Conservation (phyloP, 2,888 invertebrate species). For the Liopterus haemorrhoidalis region DNA sequence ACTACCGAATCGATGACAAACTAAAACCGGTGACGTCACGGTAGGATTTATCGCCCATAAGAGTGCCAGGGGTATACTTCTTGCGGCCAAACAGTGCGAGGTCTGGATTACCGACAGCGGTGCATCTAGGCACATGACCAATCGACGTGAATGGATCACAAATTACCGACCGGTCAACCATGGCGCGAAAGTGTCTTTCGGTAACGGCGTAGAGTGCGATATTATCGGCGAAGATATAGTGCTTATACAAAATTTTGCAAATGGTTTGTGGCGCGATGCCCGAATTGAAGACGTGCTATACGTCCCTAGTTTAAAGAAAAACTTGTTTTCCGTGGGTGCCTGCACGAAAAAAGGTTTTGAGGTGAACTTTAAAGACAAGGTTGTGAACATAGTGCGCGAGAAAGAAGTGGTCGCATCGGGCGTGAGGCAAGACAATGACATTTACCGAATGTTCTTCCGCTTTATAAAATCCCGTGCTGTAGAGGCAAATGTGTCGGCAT, state of each 20-base stretch:
- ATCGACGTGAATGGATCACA: no score
- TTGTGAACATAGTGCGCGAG: constrained; percentile 14
- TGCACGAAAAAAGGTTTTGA: constrained; percentile 26
- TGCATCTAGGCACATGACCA: constrained; percentile 27
- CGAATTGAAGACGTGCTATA: constrained; percentile 31
- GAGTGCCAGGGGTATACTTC: no score
- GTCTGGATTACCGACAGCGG: constrained; percentile 32
- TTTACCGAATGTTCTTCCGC: constrained; percentile 29
- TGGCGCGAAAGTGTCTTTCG: no score
- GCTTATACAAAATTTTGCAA: constrained; percentile 24
- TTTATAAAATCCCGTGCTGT: constrained; percentile 11
- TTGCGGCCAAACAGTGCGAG: constrained; percentile 19
- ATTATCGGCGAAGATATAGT: constrained; percentile 27
- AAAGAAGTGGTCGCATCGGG: constrained; percentile 24
- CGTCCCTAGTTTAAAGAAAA: constrained; percentile 30
- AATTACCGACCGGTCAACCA: no score
- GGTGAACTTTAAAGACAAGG: constrained; percentile 20
- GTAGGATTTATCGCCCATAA: no score
- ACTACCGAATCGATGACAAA: no score
- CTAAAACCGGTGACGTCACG: no score
- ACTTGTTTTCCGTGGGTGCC: constrained; percentile 34
- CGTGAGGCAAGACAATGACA: constrained; percentile 24
- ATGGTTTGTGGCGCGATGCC: constrained; percentile 24
- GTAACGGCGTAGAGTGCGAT: constrained; percentile 24
- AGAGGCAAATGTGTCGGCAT: constrained; percentile 25